Base-by-base conservation (phyloP, 2,113 vertebrate genomes). In the Passer domesticus region DNA sequence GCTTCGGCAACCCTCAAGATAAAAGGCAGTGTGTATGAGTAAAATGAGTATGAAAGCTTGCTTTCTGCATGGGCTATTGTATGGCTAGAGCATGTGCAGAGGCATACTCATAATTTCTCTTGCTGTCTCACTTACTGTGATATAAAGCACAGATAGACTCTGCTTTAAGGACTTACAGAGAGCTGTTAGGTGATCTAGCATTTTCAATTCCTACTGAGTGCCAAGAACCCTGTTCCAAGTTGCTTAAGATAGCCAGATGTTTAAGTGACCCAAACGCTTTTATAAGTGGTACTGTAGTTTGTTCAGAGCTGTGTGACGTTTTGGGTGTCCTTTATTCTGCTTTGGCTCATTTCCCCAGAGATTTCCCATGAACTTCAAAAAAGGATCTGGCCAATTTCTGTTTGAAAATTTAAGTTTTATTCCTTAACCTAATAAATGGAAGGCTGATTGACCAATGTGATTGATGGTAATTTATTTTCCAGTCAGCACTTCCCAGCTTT, bases 241-340 rank as follows among this genome's bases (percentile, higher is more conserved):
- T 92, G 60, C 83, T 93, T 93, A 93, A 96, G 93, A 96, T 88
- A 96, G 86, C 93, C 94, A 95, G 93, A 94, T 96, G 79, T 94
- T 93, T 88, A 90, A 96, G 88, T 94, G 94, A 83, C 92, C 68
- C 90, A 83, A 87, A 86, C 41, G 31, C 90, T 97, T 97, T 80
- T 83, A 35, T 93, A 95, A 95, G 93, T 93, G 79, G 73, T 88
- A 35, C 41, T 92, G 68, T 35, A 89, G 90, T 96, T 93, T 91
- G 79, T 85, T 83, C 64, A 53, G 66, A 90, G 79, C 68, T 92
- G 28, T 0, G 0, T 9, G 31, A 77, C 7, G 0, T 87, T 91
- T 68, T 35, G 90, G 27, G 68, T 95, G 88, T 96, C 85, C 90
- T 94, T 95, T 94, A 75, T 78, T 93, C 83, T 90, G 43, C 56